phyloP scores from a whole-genome alignment of 2,113 vertebrate species.

The Hyperoodon ampullatus region DNA sequence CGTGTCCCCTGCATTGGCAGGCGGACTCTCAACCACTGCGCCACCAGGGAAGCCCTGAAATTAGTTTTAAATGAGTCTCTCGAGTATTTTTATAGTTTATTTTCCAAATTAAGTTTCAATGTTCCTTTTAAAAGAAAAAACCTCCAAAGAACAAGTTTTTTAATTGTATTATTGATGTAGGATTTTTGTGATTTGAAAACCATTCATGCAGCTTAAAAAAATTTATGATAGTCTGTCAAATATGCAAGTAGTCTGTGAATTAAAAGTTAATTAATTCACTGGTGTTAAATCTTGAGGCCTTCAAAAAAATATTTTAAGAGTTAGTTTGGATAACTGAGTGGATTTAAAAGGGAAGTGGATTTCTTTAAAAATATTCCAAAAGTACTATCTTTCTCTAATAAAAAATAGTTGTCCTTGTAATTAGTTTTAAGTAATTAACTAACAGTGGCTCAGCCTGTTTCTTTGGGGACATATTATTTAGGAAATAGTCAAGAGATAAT shows the following conservation, averaged over 20 bases:
- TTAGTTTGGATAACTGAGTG: not conserved
- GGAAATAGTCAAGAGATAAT: not conserved
- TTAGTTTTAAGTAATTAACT: constrained; percentile 23
- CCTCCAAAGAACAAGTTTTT: constrained; percentile 34
- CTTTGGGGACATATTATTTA: not conserved
- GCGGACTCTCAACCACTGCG: no score
- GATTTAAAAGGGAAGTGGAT: constrained; percentile 46
- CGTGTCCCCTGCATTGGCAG: no score
- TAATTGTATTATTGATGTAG: not conserved
- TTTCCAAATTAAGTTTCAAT: not conserved
- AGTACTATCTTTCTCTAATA: constrained; percentile 45
- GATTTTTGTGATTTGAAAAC: constrained; percentile 44
- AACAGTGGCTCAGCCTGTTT: not conserved
- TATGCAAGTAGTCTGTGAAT: not conserved
- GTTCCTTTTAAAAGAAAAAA: not conserved
- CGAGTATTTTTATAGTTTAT: not conserved
- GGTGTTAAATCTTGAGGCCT: not conserved
- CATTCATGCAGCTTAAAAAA: not conserved
- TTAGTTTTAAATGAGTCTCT: not conserved
- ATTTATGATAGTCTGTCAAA: not conserved
- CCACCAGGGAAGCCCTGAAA: not conserved
- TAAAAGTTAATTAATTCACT: not conserved
- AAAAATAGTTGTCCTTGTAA: not conserved
- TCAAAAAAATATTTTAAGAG: constrained; percentile 53
- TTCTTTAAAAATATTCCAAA: constrained; percentile 36